These are phyloP conservation scores for Carcharodon carcharias DNA, from an alignment of 2,797 vertebrate genomes.

Conservation along the genomic window DNA sequence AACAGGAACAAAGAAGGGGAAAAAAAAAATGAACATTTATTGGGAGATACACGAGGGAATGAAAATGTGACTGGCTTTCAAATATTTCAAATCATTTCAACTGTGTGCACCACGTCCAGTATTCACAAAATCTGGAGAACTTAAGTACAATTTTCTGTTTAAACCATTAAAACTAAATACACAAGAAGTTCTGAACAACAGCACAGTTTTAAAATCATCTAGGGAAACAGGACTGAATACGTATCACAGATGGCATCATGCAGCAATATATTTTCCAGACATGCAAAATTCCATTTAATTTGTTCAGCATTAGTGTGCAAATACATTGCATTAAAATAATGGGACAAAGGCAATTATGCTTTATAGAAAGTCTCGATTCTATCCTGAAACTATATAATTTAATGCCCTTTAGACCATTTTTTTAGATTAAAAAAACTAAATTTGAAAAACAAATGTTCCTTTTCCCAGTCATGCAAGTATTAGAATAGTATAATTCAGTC, in stretches of 20 bases:
- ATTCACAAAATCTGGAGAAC: not conserved
- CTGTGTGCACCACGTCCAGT: not conserved
- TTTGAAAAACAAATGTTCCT: not conserved
- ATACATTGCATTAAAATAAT: not conserved
- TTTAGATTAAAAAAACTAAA: not conserved
- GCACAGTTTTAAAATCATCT: slow-evolving; percentile 2
- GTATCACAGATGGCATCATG: slow-evolving; percentile 20
- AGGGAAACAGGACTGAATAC: not conserved
- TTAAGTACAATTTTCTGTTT: slow-evolving; percentile 21
- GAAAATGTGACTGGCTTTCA: slow-evolving; percentile 18
- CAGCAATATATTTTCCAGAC: slow-evolving; percentile 14
- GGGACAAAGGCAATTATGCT: not conserved
- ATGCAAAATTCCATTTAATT: not conserved
- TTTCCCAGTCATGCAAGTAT: not conserved
- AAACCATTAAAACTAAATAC: slow-evolving; percentile 24
- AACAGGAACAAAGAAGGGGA: not conserved
- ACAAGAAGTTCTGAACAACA: not conserved
- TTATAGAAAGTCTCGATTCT: not conserved
- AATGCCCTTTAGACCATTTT: not conserved
- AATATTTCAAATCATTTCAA: slow-evolving; percentile 26
- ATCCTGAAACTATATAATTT: not conserved
- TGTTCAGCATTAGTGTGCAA: not conserved
- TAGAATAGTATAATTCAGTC: not conserved
- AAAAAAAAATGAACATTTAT: not conserved
- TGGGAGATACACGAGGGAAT: not conserved